Base-by-base conservation (phyloP, 1,140 invertebrate species). In the Argopecten irradians region DNA sequence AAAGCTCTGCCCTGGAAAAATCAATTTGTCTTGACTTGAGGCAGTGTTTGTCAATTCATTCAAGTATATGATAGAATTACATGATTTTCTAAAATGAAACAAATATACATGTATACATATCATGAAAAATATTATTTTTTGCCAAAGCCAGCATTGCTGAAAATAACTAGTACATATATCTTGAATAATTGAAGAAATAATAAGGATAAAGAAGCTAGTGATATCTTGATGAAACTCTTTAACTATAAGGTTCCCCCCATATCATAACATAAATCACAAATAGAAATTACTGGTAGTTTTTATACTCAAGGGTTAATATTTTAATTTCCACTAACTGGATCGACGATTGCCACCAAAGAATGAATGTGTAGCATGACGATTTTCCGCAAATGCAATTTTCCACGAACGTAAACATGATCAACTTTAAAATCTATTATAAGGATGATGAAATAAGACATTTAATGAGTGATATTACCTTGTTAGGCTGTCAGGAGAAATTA, bases 21-120 rank as follows among this genome's bases (percentile, higher is more conserved):
- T n/a, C 28, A n/a, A 71, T 71, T 71, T 71, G 55, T 71, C 55
- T 71, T 71, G 22, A 71, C n/a, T 71, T 71, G n/a, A 71, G 55
- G n/a, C 28, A 71, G 5, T 71, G 55, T 71, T 71, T 71, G 55
- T 2, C 2, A 71, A 71, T 71, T 71, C 55, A 71, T 71, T 22
- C 55, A n/a, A 71, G 55, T 28, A n/a, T 71, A 22, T 71, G 43
- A 55, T 22, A 55, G 43, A 7, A 22, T 55, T 19, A 22, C 43
- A 71, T 28, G 55, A 71, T 71, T 39, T 8, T 16, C 55, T 5
- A 71, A 28, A 71, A 71, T 71, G 1, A 71, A 71, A 28, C n/a
- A n/a, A n/a, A n/a, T n/a, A n/a, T n/a, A n/a, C n/a, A 71, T 71
- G 55, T 28, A 71, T 28, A 71, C 28, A 8, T 71, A 71, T n/a